Conservation (phyloP, 2,888 invertebrate genomes). For the Agrotis exclamationis region DNA sequence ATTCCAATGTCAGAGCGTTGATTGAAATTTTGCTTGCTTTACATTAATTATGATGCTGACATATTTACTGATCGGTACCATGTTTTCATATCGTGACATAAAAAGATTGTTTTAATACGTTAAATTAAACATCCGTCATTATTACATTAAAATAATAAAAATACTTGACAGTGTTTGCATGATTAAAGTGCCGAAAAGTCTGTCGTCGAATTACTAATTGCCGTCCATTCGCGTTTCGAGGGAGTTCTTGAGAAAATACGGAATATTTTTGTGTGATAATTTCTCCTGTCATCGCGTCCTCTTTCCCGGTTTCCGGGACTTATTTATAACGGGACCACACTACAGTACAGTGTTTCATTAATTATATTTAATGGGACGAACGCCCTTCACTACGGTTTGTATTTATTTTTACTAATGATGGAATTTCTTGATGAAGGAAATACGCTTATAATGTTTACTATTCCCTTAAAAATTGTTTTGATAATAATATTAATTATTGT, state of each 20-base stretch:
- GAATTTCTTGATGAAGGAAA: conserved; percentile 44
- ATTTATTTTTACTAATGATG: conserved; percentile 49
- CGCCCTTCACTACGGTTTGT: conserved; percentile 41
- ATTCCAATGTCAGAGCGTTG: conserved; percentile 50
- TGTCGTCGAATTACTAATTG: conserved; percentile 47
- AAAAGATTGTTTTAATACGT: conserved; percentile 21
- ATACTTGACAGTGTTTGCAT: conserved; percentile 18
- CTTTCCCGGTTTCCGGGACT: conserved; percentile 43
- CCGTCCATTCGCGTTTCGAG: conserved; percentile 17
- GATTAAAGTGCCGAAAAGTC: conserved; percentile 37
- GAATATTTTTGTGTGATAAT: background rate
- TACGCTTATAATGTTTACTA: conserved; percentile 30
- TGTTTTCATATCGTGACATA: conserved; percentile 20
- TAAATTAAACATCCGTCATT: conserved; percentile 24
- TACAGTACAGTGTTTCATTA: conserved; percentile 46
- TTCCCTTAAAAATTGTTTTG: conserved; percentile 21
- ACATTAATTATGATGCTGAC: conserved; percentile 45
- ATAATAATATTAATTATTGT: conserved; percentile 22
- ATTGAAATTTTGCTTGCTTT: conserved; percentile 46
- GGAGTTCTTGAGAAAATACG: conserved; percentile 17
- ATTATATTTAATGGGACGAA: conserved; percentile 46
- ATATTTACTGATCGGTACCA: conserved; percentile 43
- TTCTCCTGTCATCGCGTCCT: conserved; percentile 23
- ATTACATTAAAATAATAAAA: conserved; percentile 31
- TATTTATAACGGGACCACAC: conserved; percentile 20